These are phyloP conservation scores for Troides helena DNA, from an alignment of 2,888 invertebrate genomes.

Conservation along the genomic window DNA sequence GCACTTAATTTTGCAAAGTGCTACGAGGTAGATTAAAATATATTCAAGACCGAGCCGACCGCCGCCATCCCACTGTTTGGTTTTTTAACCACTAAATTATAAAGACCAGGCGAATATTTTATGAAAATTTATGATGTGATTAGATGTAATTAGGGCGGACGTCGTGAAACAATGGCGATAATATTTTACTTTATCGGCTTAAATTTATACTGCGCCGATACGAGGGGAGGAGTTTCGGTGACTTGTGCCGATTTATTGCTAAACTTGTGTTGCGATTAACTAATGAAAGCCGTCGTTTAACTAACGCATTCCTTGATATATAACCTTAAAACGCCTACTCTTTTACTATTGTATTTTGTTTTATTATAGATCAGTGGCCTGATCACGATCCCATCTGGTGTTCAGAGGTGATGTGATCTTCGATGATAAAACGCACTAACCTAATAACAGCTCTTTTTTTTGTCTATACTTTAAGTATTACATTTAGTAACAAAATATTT, in stretches of 20 bases:
- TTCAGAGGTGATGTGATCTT: too few relatives aligned
- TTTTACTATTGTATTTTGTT: too few relatives aligned
- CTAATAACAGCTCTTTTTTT: too few relatives aligned
- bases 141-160: conserved; percentile 68
- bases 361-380: too few relatives aligned
- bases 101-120: conserved; percentile 59
- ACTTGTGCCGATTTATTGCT: conserved; percentile 73
- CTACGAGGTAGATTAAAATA: conserved; percentile 57
- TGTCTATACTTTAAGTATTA: too few relatives aligned
- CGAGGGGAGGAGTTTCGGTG: conserved; percentile 59
- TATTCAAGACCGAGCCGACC: conserved; percentile 57
- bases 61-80: conserved; percentile 63
- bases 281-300: conserved; percentile 68
- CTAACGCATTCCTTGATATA: conserved; percentile 66
- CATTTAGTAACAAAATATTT: too few relatives aligned
- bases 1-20: conserved; percentile 60
- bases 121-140: conserved; percentile 68
- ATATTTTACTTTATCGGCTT: conserved; percentile 77
- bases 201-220: conserved; percentile 69
- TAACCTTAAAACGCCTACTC: conserved; percentile 32
- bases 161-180: conserved; percentile 60
- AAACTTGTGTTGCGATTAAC: conserved; percentile 77
- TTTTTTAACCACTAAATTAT: conserved; percentile 57
- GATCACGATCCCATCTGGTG: too few relatives aligned
- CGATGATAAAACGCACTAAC: too few relatives aligned